Conservation (phyloP, 2,113 vertebrate species). For the Riparia riparia region DNA sequence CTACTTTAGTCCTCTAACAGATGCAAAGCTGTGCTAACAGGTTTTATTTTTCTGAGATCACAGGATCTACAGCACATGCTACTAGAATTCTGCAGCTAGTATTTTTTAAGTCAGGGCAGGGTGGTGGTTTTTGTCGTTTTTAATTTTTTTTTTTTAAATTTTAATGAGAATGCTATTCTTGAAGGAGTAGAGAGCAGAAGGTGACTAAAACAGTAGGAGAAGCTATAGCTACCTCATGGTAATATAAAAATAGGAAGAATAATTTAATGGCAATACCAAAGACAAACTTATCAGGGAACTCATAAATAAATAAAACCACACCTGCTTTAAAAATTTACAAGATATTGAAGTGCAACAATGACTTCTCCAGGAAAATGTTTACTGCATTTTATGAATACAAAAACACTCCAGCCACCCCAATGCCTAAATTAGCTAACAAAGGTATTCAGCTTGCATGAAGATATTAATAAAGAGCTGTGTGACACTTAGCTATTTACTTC, state of each 20-base stretch:
- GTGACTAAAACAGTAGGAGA: not conserved
- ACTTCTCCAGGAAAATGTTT: not conserved
- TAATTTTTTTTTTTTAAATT: no score
- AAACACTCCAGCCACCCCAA: not conserved
- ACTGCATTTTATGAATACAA: not conserved
- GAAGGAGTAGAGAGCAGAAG: not conserved
- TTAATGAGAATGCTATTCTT: not conserved
- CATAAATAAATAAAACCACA: not conserved
- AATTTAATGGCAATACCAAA: not conserved
- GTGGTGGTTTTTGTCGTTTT: not conserved
- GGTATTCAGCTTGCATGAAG: not conserved
- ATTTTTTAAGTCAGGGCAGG: not conserved
- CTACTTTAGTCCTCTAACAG: not conserved
- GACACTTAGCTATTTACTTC: not conserved
- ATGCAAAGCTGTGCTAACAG: not conserved
- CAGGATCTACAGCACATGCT: fast-evolving
- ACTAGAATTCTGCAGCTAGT: not conserved
- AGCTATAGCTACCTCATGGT: not conserved
- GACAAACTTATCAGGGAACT: not conserved
- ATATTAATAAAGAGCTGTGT: not conserved
- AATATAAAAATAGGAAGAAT: not conserved
- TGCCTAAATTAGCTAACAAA: not conserved
- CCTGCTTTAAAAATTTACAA: not conserved
- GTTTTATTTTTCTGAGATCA: not conserved
- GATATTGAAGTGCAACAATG: not conserved